A percentile compares a stretch with the other conserved stretches of the same genome.
These are phyloP conservation scores for Malaclemys terrapin DNA, from an alignment of 2,113 vertebrate genomes.

Conservation along the genomic window DNA sequence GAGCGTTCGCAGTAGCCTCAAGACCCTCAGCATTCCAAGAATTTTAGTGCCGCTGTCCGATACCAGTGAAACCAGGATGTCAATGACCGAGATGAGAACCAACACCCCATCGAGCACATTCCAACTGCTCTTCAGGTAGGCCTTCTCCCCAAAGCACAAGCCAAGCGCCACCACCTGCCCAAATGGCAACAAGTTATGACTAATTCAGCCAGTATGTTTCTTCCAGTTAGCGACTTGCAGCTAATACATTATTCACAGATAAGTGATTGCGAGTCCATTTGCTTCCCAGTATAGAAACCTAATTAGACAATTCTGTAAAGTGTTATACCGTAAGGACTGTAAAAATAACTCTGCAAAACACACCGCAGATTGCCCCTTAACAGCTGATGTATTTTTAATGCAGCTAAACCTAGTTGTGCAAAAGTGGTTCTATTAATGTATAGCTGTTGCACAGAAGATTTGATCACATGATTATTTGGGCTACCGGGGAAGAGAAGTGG, in stretches of 20 bases:
- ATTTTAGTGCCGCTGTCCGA: slow-evolving; percentile 96
- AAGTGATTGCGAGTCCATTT: slow-evolving; percentile 19
- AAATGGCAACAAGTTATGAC: slow-evolving; percentile 51
- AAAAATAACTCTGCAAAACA: slow-evolving; percentile 46
- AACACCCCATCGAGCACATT: slow-evolving; percentile 96
- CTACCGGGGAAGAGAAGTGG: neutral
- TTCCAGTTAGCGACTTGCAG: slow-evolving; percentile 30
- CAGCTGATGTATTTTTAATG: slow-evolving; percentile 42
- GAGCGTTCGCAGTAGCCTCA: slow-evolving; percentile 93
- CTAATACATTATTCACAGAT: slow-evolving; percentile 44
- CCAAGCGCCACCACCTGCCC: slow-evolving; percentile 94
- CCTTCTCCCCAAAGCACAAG: slow-evolving; percentile 92
- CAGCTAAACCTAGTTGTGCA: slow-evolving; percentile 35
- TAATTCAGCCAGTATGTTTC: neutral
- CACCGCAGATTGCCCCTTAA: slow-evolving; percentile 23
- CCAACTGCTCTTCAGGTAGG: slow-evolving; percentile 97
- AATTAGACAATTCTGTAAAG: slow-evolving; percentile 55
- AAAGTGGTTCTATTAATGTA: neutral
- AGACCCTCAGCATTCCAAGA: slow-evolving; percentile 94
- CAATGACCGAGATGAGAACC: slow-evolving; percentile 95
- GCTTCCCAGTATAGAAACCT: slow-evolving; percentile 41
- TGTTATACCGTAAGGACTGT: slow-evolving; percentile 16
- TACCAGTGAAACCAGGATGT: slow-evolving; percentile 95
- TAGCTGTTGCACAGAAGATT: neutral
- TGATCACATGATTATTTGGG: neutral